These are phyloP conservation scores for Cyclura pinguis DNA, from an alignment of 2,797 vertebrate genomes.

Conservation along the genomic window DNA sequence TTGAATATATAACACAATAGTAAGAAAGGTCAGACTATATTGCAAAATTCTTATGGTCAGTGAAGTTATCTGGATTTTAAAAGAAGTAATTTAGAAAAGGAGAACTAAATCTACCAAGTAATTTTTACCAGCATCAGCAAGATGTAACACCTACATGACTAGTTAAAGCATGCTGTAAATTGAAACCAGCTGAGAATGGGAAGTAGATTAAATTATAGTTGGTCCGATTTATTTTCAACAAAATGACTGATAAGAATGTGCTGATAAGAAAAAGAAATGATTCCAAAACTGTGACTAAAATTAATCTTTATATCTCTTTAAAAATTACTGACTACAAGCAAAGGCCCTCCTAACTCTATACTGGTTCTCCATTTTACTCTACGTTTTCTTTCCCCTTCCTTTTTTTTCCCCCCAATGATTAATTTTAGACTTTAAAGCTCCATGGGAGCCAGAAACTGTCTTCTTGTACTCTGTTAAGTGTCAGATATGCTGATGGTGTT, in stretches of 20 bases:
- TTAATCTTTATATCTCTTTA: not conserved
- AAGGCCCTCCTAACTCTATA: not conserved
- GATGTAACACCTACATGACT: not conserved
- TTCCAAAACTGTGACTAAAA: not conserved
- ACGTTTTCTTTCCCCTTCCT: not conserved
- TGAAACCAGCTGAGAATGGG: conserved; percentile 3
- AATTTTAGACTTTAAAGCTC: not conserved
- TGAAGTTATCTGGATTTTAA: not conserved
- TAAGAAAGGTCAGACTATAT: not conserved
- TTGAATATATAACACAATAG: not conserved
- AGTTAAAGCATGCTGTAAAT: conserved; percentile 6
- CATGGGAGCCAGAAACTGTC: not conserved
- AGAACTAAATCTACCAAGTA: not conserved
- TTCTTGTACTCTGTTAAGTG: too few species aligned
- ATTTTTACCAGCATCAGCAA: not conserved
- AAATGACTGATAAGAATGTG: conserved; percentile 17
- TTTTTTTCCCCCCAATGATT: not conserved
- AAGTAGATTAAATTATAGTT: conserved; percentile 14
- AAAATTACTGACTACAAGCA: not conserved
- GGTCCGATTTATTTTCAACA: conserved; percentile 14
- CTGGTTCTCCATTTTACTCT: not conserved
- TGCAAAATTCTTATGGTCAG: not conserved
- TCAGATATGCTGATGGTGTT: not conserved
- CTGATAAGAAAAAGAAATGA: conserved; percentile 4
- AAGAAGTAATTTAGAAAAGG: not conserved